Conservation (phyloP, 2,888 invertebrate species). For the Chorisops tibialis region DNA sequence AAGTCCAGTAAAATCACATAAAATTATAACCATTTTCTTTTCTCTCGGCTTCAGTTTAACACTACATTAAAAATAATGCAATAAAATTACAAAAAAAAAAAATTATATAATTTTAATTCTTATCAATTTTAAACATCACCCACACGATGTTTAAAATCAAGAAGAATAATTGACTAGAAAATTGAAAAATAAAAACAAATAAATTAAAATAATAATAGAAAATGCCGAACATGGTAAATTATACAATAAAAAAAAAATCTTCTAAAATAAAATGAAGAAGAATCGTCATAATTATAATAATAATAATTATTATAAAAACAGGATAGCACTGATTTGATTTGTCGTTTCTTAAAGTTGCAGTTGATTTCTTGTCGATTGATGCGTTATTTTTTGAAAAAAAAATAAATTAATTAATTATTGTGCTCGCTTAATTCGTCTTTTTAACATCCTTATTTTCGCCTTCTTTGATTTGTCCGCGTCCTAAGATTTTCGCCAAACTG, state of each 20-base stretch:
- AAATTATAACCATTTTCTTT: constrained; percentile 15
- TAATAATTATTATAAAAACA: constrained; percentile 1
- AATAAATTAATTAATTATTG: too few relatives aligned
- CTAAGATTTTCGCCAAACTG: constrained; percentile 84
- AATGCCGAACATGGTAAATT: not conserved
- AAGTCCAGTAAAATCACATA: constrained; percentile 23
- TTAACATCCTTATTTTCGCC: constrained; percentile 73
- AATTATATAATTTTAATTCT: constrained; percentile 17
- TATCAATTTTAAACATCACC: constrained; percentile 26
- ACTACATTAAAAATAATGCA: constrained; percentile 13
- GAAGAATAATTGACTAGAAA: constrained; percentile 29
- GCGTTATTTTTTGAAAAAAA: not conserved
- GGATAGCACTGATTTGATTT: not conserved
- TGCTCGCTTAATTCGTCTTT: constrained; percentile 68
- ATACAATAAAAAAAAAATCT: not conserved
- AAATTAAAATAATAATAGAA: not conserved
- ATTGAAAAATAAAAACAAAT: constrained; percentile 13
- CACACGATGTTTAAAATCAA: constrained; percentile 25
- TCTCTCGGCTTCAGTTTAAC: not conserved
- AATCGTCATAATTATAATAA: too few relatives aligned
- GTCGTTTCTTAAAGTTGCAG: constrained; percentile 27
- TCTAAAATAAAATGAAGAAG: too few relatives aligned
- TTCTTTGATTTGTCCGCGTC: constrained; percentile 77
- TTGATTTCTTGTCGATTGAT: constrained; percentile 8
- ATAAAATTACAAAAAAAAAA: constrained; percentile 9